Evolutionary conservation across 2,888 invertebrate genomes (phyloP).

Genomic region (Melieria crassipennis): DNA sequence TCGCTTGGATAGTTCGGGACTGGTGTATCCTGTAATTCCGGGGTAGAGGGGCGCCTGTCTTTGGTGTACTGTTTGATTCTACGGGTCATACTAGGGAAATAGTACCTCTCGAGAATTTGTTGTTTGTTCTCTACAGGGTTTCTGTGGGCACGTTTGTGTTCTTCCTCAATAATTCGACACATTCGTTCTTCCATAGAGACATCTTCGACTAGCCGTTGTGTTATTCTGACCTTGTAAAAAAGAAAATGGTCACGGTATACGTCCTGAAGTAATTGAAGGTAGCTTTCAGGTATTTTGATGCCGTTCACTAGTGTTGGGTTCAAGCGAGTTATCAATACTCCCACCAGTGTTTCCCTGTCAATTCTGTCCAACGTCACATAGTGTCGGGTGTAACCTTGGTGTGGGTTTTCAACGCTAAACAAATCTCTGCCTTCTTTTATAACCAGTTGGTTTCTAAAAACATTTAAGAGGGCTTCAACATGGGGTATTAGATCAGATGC

Average conservation of each 20-base stretch:
- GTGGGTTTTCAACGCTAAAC: no score
- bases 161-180: neutral
- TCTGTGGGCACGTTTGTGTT: neutral
- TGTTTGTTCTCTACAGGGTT: slow-evolving; percentile 11
- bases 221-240: slow-evolving; percentile 12
- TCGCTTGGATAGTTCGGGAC: slow-evolving; percentile 16
- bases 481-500: no score
- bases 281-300: neutral
- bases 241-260: neutral
- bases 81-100: slow-evolving; percentile 20
- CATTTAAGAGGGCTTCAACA: slow-evolving; percentile 28
- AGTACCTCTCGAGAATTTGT: slow-evolving; percentile 32
- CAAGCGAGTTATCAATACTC: neutral
- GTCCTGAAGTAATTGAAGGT: slow-evolving; percentile 1
- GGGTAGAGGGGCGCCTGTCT: slow-evolving; percentile 24
- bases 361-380: neutral
- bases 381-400: no score
- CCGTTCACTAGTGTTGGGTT: neutral
- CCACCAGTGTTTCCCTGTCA: neutral
- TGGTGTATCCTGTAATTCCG: neutral
- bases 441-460: slow-evolving; percentile 31
- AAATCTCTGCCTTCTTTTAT: neutral
- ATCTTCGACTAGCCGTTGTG: neutral
- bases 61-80: neutral
- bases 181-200: neutral